Evolutionary conservation across 2,113 vertebrate genomes (phyloP).

Genomic region (Beaufortia kweichowensis): DNA sequence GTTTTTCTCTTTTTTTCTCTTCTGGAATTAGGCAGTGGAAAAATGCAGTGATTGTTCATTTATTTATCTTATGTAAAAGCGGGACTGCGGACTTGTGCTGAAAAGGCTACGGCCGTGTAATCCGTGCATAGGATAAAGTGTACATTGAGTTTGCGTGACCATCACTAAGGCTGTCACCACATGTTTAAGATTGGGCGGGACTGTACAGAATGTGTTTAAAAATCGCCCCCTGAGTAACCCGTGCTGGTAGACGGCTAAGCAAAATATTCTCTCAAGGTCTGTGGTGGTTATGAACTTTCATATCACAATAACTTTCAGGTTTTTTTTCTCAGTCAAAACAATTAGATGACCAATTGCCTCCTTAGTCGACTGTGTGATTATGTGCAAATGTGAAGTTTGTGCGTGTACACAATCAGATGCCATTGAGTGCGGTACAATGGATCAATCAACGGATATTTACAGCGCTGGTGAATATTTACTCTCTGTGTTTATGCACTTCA

Average conservation of each 20-base stretch:
- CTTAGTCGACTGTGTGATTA: constrained; percentile 35
- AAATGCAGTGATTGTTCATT: constrained; percentile 73
- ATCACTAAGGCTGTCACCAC: neutral
- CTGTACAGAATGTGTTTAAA: too few species aligned
- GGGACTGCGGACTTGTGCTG: constrained; percentile 60
- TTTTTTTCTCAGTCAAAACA: constrained; percentile 9
- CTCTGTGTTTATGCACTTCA: constrained; percentile 67
- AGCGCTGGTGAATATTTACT: constrained; percentile 62
- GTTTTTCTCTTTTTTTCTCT: constrained; percentile 74
- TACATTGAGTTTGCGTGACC: constrained; percentile 19
- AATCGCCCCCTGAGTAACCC: too few species aligned
- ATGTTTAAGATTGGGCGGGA: too few species aligned
- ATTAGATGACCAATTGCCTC: constrained; percentile 14
- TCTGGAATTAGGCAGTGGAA: constrained; percentile 84
- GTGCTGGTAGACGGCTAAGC: too few species aligned
- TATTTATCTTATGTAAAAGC: constrained; percentile 69
- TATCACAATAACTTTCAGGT: neutral
- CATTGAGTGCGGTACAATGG: constrained; percentile 20
- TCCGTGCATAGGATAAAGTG: neutral
- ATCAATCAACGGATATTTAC: constrained; percentile 71
- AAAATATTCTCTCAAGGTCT: too few species aligned
- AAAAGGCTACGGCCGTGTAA: constrained; percentile 47
- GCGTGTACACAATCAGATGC: constrained; percentile 23
- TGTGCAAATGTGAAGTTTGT: constrained; percentile 39
- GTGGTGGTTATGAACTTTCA: neutral